phyloP scores from a whole-genome alignment of 2,113 vertebrate genomes.

The Myiozetetes cayanensis region DNA sequence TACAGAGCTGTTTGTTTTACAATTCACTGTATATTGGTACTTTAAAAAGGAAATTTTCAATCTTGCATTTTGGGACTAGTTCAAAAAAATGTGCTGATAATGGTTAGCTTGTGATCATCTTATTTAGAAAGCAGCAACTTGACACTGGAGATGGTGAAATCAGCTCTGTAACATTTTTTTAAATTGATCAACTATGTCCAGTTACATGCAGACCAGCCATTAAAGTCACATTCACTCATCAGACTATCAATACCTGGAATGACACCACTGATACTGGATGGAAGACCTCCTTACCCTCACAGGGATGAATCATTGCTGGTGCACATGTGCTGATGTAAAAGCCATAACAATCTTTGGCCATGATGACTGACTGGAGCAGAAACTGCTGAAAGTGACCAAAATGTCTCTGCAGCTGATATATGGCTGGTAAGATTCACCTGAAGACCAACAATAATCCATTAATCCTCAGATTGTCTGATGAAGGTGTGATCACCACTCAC shows the following conservation, averaged over 20 bases:
- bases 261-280: not conserved
- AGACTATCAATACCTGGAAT: not conserved
- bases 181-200: not conserved
- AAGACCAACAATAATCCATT: not conserved
- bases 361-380: not conserved
- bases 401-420: not conserved
- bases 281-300: not conserved
- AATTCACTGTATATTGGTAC: not conserved
- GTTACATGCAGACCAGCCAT: not conserved
- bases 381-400: not conserved
- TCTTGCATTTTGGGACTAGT: not conserved
- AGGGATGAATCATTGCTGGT: not conserved
- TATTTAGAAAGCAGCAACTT: not conserved
- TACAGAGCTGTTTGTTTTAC: not conserved
- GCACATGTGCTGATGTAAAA: not conserved
- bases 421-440: not conserved
- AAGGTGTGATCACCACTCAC: not conserved
- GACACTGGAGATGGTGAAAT: not conserved
- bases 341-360: not conserved
- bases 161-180: not conserved
- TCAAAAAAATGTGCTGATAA: not conserved
- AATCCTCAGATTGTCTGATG: not conserved
- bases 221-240: not conserved
- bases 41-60: not conserved
- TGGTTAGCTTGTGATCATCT: not conserved